phyloP scores from a whole-genome alignment of 2,888 invertebrate species.

The Drosophila recens region DNA sequence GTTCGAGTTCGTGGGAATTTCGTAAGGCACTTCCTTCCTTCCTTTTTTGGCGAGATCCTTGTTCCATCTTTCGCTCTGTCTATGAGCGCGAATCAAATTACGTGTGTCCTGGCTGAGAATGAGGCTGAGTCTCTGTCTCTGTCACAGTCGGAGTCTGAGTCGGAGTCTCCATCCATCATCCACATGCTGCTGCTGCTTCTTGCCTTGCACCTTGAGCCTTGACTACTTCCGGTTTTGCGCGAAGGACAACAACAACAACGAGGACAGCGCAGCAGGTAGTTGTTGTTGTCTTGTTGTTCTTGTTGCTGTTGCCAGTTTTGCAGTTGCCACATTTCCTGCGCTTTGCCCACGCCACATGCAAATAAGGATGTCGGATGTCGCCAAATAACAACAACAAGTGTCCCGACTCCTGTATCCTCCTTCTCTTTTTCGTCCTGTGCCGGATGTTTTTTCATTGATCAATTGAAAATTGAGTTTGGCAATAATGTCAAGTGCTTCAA shows the following conservation, averaged over 20 bases:
- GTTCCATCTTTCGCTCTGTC: slow-evolving; percentile 33
- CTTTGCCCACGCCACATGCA: slow-evolving; percentile 66
- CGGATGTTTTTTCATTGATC: slow-evolving; percentile 62
- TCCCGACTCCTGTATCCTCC: no score
- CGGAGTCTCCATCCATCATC: slow-evolving; percentile 55
- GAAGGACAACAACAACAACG: slow-evolving; percentile 63
- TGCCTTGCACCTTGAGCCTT: slow-evolving; percentile 78
- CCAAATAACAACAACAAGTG: slow-evolving; percentile 62
- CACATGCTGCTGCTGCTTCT: slow-evolving; percentile 66
- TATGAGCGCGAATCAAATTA: slow-evolving; percentile 76
- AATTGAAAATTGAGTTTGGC: slow-evolving; percentile 32
- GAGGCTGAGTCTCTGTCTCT: neutral
- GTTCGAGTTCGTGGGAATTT: slow-evolving; percentile 77
- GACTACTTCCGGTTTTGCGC: slow-evolving; percentile 77
- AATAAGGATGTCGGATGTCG: slow-evolving; percentile 72
- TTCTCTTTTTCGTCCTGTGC: slow-evolving; percentile 14
- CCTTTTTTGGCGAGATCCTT: slow-evolving; percentile 34
- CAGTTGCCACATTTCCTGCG: slow-evolving; percentile 72
- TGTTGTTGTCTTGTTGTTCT: slow-evolving; percentile 39
- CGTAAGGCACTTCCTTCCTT: slow-evolving; percentile 65
- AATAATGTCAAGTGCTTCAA: slow-evolving; percentile 18
- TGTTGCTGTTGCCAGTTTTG: slow-evolving; percentile 27
- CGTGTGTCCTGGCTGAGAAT: slow-evolving; percentile 45
- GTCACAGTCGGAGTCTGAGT: slow-evolving; percentile 1
- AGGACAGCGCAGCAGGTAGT: slow-evolving; percentile 61